Base-by-base conservation (phyloP, 2,888 invertebrate species). In the Pteria penguin region DNA sequence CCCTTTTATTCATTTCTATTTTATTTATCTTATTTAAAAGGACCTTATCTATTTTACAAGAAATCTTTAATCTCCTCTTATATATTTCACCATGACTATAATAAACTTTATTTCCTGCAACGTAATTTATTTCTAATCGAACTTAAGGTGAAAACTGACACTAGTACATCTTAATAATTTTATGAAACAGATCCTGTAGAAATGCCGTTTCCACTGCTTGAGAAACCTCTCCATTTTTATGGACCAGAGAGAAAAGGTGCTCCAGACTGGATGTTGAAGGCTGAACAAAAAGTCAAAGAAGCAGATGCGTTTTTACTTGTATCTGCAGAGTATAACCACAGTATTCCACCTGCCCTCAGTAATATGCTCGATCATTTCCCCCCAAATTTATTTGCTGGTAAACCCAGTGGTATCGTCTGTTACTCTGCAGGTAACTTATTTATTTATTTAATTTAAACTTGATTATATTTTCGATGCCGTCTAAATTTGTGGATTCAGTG, bases 311-410 rank as follows among this genome's bases (percentile, higher is more conserved):
- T 87, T 75, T 86, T 93, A n/a, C 84, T 93, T 26, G 87, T 93
- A 22, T 89, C 92, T 2, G 88, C 91, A 24, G 91, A 91, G 76
- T 91, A 91, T 77, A 93, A 93, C 82, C 90, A 91, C 84, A 86
- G 87, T 54, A 87, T 93, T 45, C 92, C 93, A 1, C 93, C 93
- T 22, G 93, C 93, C 0, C 89, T 93, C n/a, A 78, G 89, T 58
- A 93, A 93, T 81, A 85, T 93, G 87, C 61, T 93, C 80, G 91
- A 92, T 83, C 92, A 93, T 81, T 93, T 93, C 75, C 90, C 92
- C 1, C 88, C 90, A 2, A 86, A 88, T n/a, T 84, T 90, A 55
- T 93, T 85, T 78, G 81, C 88, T 18, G 92, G 90, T 75, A 86
- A 88, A 75, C 90, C 91, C 0, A 86, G 88, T 75, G 90, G 85